phyloP scores from a whole-genome alignment of 1,140 invertebrate species.

The Ceratitis capitata region DNA sequence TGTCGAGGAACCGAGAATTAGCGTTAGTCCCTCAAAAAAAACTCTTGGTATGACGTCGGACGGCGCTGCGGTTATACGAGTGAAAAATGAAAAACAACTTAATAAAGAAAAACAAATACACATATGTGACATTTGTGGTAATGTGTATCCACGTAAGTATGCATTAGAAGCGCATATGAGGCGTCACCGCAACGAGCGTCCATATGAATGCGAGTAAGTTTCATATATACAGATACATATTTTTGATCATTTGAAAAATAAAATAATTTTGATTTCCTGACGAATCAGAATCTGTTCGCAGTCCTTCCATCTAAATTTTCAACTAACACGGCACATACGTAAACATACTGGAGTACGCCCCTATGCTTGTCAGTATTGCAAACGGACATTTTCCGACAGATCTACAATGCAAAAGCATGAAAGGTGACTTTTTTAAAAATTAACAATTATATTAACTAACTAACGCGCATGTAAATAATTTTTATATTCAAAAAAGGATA shows the following conservation, averaged over 20 bases:
- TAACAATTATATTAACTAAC: background rate
- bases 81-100: background rate
- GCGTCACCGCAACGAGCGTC: conserved; percentile 57
- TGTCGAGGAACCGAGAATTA: background rate
- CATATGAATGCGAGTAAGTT: conserved; percentile 62
- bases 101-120: conserved; percentile 45
- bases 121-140: conserved; percentile 60
- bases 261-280: background rate
- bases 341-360: conserved; percentile 66
- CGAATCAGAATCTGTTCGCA: conserved; percentile 60
- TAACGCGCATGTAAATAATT: background rate
- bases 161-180: conserved; percentile 60
- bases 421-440: conserved; percentile 57
- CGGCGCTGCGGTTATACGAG: conserved; percentile 39
- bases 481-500: conserved; percentile 48
- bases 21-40: conserved; percentile 3
- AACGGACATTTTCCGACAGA: conserved; percentile 73
- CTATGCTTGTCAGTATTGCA: conserved; percentile 76
- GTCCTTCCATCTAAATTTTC: conserved; percentile 60
- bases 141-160: conserved; percentile 58
- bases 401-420: conserved; percentile 70
- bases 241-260: background rate
- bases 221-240: conserved; percentile 13
- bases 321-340: conserved; percentile 61
- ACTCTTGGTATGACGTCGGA: conserved; percentile 41